Evolutionary conservation across 1,140 invertebrate species (phyloP).

Genomic region (Maconellicoccus hirsutus): DNA sequence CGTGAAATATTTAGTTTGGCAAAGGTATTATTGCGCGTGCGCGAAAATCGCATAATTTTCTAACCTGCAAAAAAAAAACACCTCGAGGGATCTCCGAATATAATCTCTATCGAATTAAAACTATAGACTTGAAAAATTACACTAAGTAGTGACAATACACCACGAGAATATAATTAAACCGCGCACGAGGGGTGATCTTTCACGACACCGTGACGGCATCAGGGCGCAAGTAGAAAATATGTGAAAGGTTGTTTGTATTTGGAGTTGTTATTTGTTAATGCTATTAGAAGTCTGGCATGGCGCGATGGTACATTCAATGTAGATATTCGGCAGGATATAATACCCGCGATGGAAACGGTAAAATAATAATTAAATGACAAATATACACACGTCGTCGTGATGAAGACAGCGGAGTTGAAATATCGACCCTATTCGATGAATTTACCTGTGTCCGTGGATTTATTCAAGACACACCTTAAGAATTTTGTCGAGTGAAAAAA

Average conservation of each 20-base stretch:
- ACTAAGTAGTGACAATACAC: neutral
- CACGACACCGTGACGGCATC: neutral
- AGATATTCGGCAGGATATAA: neutral
- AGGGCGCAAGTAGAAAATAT: conserved; percentile 11
- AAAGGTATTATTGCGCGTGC: too few species aligned
- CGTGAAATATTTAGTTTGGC: too few species aligned
- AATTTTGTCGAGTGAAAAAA: too few species aligned
- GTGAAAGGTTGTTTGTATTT: conserved; percentile 17
- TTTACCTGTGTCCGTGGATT: too few species aligned
- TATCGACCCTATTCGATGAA: too few species aligned
- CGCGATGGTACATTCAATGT: neutral
- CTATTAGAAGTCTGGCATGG: conserved; percentile 19
- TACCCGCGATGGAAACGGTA: neutral
- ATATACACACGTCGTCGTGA: neutral
- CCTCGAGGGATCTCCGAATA: too few species aligned
- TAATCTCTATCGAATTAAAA: too few species aligned
- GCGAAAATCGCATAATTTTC: too few species aligned
- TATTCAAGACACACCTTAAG: too few species aligned
- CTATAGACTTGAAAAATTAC: too few species aligned
- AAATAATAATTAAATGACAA: conserved; percentile 20
- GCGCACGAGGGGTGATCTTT: neutral
- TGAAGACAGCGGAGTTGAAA: too few species aligned
- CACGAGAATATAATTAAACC: neutral
- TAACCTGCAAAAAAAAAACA: too few species aligned
- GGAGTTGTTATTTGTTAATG: conserved; percentile 12